Conservation (phyloP, 2,797 vertebrate genomes). For the Hylomyscus alleni region DNA sequence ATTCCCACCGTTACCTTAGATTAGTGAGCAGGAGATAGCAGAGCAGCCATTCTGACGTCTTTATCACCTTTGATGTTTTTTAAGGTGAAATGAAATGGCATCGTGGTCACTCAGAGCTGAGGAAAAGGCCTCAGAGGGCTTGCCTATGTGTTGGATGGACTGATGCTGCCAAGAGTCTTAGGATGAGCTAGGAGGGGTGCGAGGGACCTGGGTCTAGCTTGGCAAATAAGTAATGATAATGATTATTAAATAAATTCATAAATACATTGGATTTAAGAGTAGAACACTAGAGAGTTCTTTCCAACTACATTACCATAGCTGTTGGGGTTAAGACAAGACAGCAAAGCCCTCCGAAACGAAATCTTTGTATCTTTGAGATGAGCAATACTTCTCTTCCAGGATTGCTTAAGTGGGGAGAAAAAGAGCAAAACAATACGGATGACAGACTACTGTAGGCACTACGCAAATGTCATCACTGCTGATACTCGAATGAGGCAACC, state of each 20-base stretch:
- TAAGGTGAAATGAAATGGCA: slow-evolving; percentile 24
- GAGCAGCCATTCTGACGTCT: slow-evolving; percentile 15
- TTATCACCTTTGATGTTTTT: not conserved
- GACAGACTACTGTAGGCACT: not conserved
- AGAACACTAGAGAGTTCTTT: not conserved
- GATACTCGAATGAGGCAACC: not conserved
- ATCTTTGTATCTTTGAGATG: not conserved
- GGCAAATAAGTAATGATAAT: not conserved
- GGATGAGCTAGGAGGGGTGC: not conserved
- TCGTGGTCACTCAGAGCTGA: not conserved
- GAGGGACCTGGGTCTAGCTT: not conserved
- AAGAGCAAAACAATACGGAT: not conserved
- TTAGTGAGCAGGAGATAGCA: not conserved
- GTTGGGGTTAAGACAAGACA: not conserved
- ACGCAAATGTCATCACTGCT: not conserved
- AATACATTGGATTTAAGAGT: not conserved
- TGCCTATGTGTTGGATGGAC: not conserved
- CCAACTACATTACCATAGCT: not conserved
- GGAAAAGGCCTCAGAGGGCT: not conserved
- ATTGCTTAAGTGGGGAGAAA: not conserved
- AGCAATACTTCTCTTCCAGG: not conserved
- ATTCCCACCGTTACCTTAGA: not conserved
- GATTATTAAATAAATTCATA: not conserved
- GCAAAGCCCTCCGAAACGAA: not conserved
- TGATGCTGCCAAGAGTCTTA: not conserved